Percentiles rank a stretch among this genome's conserved stretches.
These are phyloP conservation scores for Bufo bufo DNA, from an alignment of 2,113 vertebrate genomes.

Conservation along the genomic window DNA sequence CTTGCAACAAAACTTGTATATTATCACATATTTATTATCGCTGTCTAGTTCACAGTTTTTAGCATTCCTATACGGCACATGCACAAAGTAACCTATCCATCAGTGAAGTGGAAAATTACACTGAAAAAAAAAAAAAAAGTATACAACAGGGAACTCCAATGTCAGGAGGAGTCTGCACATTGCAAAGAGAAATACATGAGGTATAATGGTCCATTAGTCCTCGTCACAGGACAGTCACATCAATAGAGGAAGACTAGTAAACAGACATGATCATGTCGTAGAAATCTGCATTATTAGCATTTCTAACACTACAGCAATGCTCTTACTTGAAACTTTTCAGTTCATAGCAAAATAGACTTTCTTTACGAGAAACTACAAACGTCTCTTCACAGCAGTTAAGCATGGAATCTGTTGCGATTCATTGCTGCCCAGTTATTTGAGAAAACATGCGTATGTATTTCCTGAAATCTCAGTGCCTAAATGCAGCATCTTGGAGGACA, in stretches of 20 bases:
- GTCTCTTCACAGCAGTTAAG: neutral
- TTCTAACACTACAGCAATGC: neutral
- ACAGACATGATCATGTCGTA: neutral
- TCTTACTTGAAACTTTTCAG: neutral
- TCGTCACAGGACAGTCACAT: neutral
- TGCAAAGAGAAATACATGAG: neutral
- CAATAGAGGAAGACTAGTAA: conserved; percentile 17
- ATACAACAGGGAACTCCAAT: neutral
- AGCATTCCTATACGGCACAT: conserved; percentile 18
- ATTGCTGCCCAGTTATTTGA: neutral
- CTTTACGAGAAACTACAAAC: neutral
- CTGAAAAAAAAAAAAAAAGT: neutral
- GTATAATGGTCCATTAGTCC: conserved; percentile 7
- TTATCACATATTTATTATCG: conserved; percentile 22
- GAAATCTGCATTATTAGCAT: neutral
- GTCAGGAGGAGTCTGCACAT: neutral
- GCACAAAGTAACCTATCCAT: conserved; percentile 14
- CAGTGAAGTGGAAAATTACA: neutral
- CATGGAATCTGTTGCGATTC: neutral
- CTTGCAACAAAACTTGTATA: neutral
- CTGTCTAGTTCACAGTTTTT: neutral
- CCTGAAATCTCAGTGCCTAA: neutral
- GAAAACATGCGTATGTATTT: conserved; percentile 22
- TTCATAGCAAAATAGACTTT: conserved; percentile 34
- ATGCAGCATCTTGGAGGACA: neutral